phyloP scores from a whole-genome alignment of 92 coral and sea anemone genomes.

The Virgularia gustaviana region DNA sequence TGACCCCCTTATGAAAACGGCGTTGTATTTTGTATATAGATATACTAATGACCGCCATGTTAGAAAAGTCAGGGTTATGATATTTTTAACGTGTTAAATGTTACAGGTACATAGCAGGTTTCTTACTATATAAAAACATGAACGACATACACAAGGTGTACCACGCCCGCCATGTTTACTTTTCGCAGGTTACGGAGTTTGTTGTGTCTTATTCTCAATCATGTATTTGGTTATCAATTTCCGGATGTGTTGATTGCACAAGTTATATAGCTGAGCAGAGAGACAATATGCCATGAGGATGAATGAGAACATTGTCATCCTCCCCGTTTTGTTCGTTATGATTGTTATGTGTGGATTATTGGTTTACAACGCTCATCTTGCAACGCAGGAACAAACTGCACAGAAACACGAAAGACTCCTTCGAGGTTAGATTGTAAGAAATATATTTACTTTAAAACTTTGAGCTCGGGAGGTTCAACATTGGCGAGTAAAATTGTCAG shows the following conservation, averaged over 20 bases:
- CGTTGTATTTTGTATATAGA: no score
- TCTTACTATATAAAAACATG: no score
- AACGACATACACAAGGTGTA: no score
- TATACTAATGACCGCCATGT: no score
- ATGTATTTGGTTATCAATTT: background rate
- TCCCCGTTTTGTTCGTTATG: background rate
- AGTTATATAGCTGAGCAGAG: background rate
- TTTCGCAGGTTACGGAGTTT: no score
- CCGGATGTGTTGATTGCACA: background rate
- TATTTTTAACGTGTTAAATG: no score
- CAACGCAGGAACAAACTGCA: background rate
- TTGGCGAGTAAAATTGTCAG: no score
- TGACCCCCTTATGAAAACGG: no score
- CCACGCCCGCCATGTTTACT: no score
- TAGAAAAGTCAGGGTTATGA: no score
- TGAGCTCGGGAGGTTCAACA: background rate
- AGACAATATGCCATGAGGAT: constrained; percentile 3
- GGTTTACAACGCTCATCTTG: background rate
- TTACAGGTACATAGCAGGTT: no score
- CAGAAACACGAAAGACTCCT: background rate
- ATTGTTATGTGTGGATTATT: constrained; percentile 20
- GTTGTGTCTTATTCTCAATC: no score
- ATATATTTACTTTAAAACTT: background rate
- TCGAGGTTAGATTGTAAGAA: background rate
- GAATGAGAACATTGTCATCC: constrained; percentile 12